A percentile compares a stretch with the other conserved stretches of the same genome.
These are phyloP conservation scores for Hydrocynus forskahlii DNA, from an alignment of 2,797 vertebrate genomes.

Conservation along the genomic window DNA sequence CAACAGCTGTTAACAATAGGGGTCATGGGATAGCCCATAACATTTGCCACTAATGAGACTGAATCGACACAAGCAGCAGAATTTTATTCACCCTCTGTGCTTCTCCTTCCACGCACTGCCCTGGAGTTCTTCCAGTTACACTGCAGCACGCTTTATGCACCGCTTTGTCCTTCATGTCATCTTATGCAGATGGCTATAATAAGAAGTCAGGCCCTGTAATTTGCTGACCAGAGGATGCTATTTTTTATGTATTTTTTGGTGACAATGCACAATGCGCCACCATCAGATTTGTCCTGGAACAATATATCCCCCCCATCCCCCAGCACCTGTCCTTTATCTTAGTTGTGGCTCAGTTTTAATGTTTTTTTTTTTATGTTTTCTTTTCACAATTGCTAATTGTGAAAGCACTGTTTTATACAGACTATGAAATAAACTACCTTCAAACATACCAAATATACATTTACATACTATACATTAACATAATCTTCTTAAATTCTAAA, in stretches of 20 bases:
- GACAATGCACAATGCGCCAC: slow-evolving; percentile 3
- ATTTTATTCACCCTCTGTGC: not conserved
- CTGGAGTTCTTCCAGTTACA: slow-evolving; percentile 3
- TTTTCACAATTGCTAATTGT: not conserved
- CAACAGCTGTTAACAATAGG: not conserved
- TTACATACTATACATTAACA: no score
- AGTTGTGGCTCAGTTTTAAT: not conserved
- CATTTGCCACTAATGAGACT: not conserved
- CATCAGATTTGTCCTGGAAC: slow-evolving; percentile 1
- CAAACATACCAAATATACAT: no score
- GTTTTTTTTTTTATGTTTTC: no score
- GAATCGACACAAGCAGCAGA: not conserved
- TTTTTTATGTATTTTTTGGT: not conserved
- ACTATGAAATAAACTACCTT: no score
- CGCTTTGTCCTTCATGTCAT: slow-evolving; percentile 1
- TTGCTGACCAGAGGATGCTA: slow-evolving; percentile 12
- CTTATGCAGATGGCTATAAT: slow-evolving; percentile 19
- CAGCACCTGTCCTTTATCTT: not conserved
- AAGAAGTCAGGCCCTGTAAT: slow-evolving; percentile 7
- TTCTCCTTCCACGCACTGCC: not conserved
- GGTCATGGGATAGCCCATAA: not conserved
- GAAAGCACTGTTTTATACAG: not conserved
- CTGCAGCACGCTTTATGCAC: not conserved
- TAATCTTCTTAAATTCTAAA: no score
- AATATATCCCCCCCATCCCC: not conserved